Percentiles rank a stretch among this genome's conserved stretches.
Evolutionary conservation across 2,888 invertebrate species (phyloP).

Genomic region (Listrodromus nycthemerus): DNA sequence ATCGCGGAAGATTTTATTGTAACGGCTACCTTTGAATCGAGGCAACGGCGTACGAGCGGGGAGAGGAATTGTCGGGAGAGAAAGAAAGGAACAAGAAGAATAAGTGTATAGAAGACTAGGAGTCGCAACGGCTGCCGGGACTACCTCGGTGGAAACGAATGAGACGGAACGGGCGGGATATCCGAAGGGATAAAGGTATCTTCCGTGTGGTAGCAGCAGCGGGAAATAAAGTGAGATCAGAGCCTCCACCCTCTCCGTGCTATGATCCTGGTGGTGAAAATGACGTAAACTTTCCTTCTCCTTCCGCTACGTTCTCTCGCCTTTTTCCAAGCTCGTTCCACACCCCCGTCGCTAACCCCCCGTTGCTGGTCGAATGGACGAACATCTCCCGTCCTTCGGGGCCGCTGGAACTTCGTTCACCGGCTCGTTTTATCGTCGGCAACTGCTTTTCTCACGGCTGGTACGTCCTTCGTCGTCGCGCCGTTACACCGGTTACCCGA

Average conservation of each 20-base stretch:
- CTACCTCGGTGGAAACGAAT: slow-evolving; percentile 36
- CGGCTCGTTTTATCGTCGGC: slow-evolving; percentile 72
- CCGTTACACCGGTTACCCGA: slow-evolving; percentile 74
- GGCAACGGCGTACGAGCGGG: slow-evolving; percentile 47
- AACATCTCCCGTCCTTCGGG: slow-evolving; percentile 20
- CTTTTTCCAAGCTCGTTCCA: slow-evolving; percentile 42
- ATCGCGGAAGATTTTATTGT: slow-evolving; percentile 41
- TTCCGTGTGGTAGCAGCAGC: slow-evolving; percentile 15
- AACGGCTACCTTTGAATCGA: slow-evolving; percentile 35
- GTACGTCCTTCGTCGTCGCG: slow-evolving; percentile 40
- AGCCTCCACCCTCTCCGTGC: slow-evolving; percentile 23
- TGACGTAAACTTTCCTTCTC: slow-evolving; percentile 49
- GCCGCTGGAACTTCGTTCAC: slow-evolving; percentile 46
- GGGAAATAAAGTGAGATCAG: slow-evolving; percentile 57
- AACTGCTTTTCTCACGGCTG: slow-evolving; percentile 69
- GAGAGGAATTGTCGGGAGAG: slow-evolving; percentile 33
- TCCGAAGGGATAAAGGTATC: slow-evolving; percentile 55
- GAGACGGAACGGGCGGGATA: slow-evolving; percentile 57
- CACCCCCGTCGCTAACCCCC: slow-evolving; percentile 30
- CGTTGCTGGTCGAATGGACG: slow-evolving; percentile 27
- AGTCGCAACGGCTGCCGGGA: slow-evolving; percentile 1
- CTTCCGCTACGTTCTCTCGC: slow-evolving; percentile 27
- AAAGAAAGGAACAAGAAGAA: slow-evolving; percentile 22
- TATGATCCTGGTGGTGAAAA: slow-evolving; percentile 50
- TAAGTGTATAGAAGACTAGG: slow-evolving; percentile 10